Conservation (phyloP, 2,797 vertebrate genomes). For the Nyctalus aviator region DNA sequence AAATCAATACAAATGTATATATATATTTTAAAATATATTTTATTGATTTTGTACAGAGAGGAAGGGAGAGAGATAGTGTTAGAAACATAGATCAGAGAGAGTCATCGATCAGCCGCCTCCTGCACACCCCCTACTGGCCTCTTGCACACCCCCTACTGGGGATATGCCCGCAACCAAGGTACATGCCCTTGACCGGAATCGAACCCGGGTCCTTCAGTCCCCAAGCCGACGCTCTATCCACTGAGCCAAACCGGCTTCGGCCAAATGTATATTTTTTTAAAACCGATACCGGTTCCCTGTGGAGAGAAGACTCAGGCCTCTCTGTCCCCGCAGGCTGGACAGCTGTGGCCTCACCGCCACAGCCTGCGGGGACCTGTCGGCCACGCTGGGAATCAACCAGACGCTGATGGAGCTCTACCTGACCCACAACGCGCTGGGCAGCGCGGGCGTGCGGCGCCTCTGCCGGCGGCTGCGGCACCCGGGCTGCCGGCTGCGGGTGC, state of each 20-base stretch:
- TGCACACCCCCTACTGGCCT: too few species aligned
- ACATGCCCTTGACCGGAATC: too few species aligned
- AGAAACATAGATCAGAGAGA: too few species aligned
- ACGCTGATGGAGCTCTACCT: slow-evolving; percentile 73
- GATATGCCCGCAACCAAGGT: too few species aligned
- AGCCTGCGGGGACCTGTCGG: slow-evolving; percentile 47
- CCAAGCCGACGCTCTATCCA: fast-evolving
- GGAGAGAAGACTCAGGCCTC: background rate
- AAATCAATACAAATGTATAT: too few species aligned
- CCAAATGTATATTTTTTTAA: background rate
- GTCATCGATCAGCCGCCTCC: too few species aligned
- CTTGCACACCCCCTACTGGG: too few species aligned
- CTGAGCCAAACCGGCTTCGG: too few species aligned
- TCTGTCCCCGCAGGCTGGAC: slow-evolving; percentile 60
- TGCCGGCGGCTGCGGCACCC: slow-evolving; percentile 47
- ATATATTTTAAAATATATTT: too few species aligned
- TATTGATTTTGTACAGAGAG: too few species aligned
- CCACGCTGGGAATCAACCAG: slow-evolving; percentile 21
- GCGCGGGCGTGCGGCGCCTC: slow-evolving; percentile 10
- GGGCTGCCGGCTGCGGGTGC: slow-evolving; percentile 51
- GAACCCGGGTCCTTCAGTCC: too few species aligned
- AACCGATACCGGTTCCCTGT: background rate
- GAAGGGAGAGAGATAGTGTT: too few species aligned
- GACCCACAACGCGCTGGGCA: slow-evolving; percentile 65
- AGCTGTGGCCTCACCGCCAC: slow-evolving; percentile 59